These are phyloP conservation scores for Lota lota DNA, from an alignment of 2,113 vertebrate genomes.

Conservation along the genomic window DNA sequence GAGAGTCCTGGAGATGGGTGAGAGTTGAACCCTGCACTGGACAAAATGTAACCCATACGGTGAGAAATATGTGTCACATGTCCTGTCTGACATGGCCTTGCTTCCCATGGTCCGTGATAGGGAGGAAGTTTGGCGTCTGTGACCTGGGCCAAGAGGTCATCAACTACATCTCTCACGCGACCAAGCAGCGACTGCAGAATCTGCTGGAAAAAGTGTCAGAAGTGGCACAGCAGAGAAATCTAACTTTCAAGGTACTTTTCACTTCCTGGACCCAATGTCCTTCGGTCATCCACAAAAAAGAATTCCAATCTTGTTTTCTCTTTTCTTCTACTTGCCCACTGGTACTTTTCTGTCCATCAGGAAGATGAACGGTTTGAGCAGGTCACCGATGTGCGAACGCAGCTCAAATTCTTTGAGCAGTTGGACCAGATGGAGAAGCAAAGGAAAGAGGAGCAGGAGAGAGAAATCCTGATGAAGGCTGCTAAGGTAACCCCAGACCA, in stretches of 20 bases:
- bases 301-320: not conserved
- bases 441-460: slow-evolving; percentile 88
- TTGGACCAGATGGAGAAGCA: slow-evolving; percentile 92
- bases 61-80: too few species aligned
- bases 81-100: too few species aligned
- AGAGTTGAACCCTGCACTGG: slow-evolving; percentile 1
- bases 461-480: slow-evolving; percentile 88
- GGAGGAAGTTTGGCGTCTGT: slow-evolving; percentile 85
- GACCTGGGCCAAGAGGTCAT: slow-evolving; percentile 87
- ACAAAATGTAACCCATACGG: too few species aligned
- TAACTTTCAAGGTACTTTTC: slow-evolving; percentile 80
- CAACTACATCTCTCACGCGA: slow-evolving; percentile 86
- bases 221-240: slow-evolving; percentile 87
- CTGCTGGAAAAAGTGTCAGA: slow-evolving; percentile 86
- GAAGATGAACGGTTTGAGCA: slow-evolving; percentile 85
- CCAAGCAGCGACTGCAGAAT: slow-evolving; percentile 85
- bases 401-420: slow-evolving; percentile 91
- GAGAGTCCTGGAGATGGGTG: slow-evolving; percentile 87
- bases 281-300: not conserved
- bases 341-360: slow-evolving; percentile 54
- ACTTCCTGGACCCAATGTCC: not conserved
- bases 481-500: slow-evolving; percentile 77
- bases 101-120: slow-evolving; percentile 51
- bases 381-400: slow-evolving; percentile 81
- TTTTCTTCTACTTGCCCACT: not conserved